Base-by-base conservation (phyloP, 1,140 invertebrate species). In the Solen grandis region DNA sequence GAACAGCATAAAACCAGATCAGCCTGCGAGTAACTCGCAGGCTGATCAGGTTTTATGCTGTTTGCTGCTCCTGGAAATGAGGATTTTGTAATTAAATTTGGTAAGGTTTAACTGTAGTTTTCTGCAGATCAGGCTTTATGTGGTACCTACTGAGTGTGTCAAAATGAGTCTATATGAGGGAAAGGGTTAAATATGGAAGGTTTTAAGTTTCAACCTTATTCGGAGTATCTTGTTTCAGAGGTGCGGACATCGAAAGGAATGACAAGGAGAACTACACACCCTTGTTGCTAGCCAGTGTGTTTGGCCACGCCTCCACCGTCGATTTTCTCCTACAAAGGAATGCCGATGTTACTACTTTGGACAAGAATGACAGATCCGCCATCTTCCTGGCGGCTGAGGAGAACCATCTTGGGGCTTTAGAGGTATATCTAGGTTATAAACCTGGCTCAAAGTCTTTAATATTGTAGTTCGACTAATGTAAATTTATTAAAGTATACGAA, bases 251-350 rank as follows among this genome's bases (percentile, higher is more conserved):
- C 35, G 91, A 93, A 63, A 79, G 84, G 5, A 65, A 83, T n/a
- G 92, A 93, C 84, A 91, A 91, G 72, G 89, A 93, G 73, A 92
- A 92, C 82, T 93, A 92, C 84, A 96, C 92, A 14, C 91, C 92
- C 4, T 80, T 93, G 14, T 75, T 93, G 55, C 75, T 92, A 72
- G 92, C 92, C 16, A 89, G 91, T 19, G 84, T 84, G 19, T 87
- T 91, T 59, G 92, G 92, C 35, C 88, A 92, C 75, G 85, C 84
- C 3, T 87, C 90, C 2, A 87, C 88, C 5, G 86, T 92, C 5
- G 87, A 91, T 73, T 54, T 85, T 3, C 80, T 93, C 33, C 70
- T 93, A 5, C 77, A 88, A 60, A 88, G 86, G 50, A 86, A 87
- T 35, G 92, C 92, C 10, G 87, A 91, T 63, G 85, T 89, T 69